Conservation (phyloP, 2,113 vertebrate genomes). For the Eudorcas thomsonii region DNA sequence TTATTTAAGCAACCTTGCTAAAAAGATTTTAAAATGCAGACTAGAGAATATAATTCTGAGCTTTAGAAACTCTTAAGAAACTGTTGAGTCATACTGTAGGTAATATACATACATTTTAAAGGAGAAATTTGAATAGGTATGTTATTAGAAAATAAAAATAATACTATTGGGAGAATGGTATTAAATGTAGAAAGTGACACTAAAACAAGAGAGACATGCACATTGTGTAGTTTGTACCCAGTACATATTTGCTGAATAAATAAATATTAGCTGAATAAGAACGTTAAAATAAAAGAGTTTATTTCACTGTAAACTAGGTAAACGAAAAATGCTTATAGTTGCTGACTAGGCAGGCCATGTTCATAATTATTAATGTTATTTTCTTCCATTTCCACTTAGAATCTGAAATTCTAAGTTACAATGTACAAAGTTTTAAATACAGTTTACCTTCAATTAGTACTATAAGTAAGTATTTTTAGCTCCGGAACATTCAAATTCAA, state of each 20-base stretch:
- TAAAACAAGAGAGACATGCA: background rate
- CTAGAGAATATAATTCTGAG: background rate
- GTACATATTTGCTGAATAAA: background rate
- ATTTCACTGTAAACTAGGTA: background rate
- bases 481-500: constrained; percentile 76
- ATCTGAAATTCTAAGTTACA: constrained; percentile 49
- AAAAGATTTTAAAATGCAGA: background rate
- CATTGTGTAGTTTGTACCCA: background rate
- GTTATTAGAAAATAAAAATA: background rate
- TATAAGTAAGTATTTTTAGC: constrained; percentile 77
- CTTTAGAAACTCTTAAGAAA: constrained; percentile 24
- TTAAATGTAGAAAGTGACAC: constrained; percentile 5
- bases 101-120: background rate
- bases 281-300: background rate
- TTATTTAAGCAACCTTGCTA: background rate
- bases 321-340: background rate
- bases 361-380: background rate
- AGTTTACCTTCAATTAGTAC: constrained; percentile 36
- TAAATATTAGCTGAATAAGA: background rate
- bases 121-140: background rate
- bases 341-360: background rate
- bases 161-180: background rate
- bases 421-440: constrained; percentile 53
- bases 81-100: background rate
- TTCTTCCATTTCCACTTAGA: constrained; percentile 22